Percentiles rank a stretch among this genome's conserved stretches.
Conservation (phyloP, 1,140 invertebrate species). For the Nylanderia fulva region DNA sequence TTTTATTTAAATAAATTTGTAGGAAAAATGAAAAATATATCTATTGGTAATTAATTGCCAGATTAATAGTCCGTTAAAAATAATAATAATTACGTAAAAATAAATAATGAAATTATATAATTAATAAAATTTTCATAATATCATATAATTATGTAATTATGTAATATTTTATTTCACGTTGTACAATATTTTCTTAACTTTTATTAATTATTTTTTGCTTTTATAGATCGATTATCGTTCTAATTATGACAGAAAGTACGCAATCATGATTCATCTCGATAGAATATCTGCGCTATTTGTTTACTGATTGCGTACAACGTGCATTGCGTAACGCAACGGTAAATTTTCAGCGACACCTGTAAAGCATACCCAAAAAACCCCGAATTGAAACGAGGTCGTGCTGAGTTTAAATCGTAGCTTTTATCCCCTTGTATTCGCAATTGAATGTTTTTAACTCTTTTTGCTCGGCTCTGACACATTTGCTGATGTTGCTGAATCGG, state of each 20-base stretch:
- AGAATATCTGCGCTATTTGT: constrained; percentile 29
- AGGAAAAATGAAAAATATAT: background rate
- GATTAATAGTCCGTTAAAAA: too few species aligned
- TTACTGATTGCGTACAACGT: constrained; percentile 16
- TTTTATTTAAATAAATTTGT: background rate
- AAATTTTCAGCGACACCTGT: constrained; percentile 37
- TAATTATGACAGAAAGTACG: background rate
- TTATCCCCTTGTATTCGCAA: constrained; percentile 38
- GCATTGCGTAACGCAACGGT: constrained; percentile 18
- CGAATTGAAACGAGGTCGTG: constrained; percentile 26
- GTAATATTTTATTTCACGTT: background rate
- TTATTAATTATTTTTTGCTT: constrained; percentile 19
- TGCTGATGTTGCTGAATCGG: background rate
- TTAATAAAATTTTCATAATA: background rate
- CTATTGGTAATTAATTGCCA: background rate
- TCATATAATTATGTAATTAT: background rate
- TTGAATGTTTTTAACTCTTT: constrained; percentile 22
- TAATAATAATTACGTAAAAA: too few species aligned
- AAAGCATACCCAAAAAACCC: constrained; percentile 23
- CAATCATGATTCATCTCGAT: background rate
- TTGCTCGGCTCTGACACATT: background rate
- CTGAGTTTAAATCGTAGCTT: constrained; percentile 41
- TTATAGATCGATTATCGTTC: background rate
- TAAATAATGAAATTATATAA: background rate
- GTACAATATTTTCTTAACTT: background rate